phyloP scores from a whole-genome alignment of 2,797 vertebrate genomes.

The Gymnothorax javanicus region DNA sequence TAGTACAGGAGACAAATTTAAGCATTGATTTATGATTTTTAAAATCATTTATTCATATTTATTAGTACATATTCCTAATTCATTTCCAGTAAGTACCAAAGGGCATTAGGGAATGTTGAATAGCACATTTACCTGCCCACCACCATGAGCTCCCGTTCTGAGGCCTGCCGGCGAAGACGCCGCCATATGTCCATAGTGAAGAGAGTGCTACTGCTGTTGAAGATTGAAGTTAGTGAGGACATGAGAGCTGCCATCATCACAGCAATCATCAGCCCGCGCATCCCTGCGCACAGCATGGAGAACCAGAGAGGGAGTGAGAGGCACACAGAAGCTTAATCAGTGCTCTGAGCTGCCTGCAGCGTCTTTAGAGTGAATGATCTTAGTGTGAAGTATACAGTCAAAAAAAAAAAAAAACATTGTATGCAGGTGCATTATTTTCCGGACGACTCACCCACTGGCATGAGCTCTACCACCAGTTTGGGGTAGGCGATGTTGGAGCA shows the following conservation, averaged over 20 bases:
- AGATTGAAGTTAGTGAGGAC: conserved; percentile 95
- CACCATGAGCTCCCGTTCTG: conserved; percentile 89
- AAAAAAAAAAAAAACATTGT: background rate
- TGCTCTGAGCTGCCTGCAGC: background rate
- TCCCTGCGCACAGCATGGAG: conserved; percentile 65
- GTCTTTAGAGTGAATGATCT: background rate
- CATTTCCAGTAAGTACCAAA: background rate
- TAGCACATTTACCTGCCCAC: conserved; percentile 79
- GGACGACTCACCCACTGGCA: conserved; percentile 77
- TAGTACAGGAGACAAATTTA: background rate
- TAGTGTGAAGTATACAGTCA: background rate
- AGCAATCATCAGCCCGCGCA: conserved; percentile 93
- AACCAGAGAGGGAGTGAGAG: background rate
- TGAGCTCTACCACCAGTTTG: conserved; percentile 82
- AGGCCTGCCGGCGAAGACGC: conserved; percentile 70
- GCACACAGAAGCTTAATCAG: background rate
- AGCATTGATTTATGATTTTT: background rate
- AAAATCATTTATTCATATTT: background rate
- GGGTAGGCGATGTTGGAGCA: conserved; percentile 96
- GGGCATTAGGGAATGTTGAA: background rate
- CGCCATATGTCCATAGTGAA: conserved; percentile 92
- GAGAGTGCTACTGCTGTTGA: conserved; percentile 94
- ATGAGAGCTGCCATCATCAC: conserved; percentile 93
- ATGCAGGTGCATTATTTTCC: background rate
- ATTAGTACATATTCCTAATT: background rate